phyloP scores from a whole-genome alignment of 2,888 invertebrate genomes.

The Cetonia aurata region DNA sequence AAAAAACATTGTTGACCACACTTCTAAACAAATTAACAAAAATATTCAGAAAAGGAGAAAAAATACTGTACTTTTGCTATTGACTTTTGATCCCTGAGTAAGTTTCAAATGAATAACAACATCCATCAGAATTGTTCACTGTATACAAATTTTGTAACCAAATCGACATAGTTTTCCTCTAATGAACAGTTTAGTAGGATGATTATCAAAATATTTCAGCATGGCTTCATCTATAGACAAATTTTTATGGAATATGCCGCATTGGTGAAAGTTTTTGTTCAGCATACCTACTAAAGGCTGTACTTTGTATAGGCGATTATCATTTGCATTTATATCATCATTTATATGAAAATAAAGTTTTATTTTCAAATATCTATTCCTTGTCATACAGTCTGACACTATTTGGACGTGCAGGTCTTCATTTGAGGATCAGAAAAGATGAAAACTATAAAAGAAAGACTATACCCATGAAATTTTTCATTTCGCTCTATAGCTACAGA shows the following conservation, averaged over 20 bases:
- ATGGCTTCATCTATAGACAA: not conserved
- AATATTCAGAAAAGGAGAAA: no score
- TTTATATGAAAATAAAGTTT: no score
- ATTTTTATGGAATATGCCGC: not conserved
- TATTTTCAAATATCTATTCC: not conserved
- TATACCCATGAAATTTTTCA: not conserved
- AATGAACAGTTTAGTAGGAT: not conserved
- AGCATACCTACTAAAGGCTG: not conserved
- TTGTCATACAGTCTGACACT: no score
- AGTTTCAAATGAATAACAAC: no score
- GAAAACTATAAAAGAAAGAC: not conserved
- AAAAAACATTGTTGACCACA: no score
- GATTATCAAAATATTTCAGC: not conserved
- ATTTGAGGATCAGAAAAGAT: not conserved
- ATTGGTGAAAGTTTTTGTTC: not conserved
- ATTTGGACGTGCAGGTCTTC: not conserved
- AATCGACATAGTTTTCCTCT: not conserved
- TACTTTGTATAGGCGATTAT: constrained; percentile 1
- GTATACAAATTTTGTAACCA: not conserved
- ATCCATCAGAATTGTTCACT: not conserved
- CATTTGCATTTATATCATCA: not conserved
- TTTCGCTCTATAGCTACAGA: not conserved
- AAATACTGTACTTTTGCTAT: not conserved
- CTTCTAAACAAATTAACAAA: no score
- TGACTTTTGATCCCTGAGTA: not conserved